Conservation (phyloP, 2,113 vertebrate species). For the Barbus barbus region DNA sequence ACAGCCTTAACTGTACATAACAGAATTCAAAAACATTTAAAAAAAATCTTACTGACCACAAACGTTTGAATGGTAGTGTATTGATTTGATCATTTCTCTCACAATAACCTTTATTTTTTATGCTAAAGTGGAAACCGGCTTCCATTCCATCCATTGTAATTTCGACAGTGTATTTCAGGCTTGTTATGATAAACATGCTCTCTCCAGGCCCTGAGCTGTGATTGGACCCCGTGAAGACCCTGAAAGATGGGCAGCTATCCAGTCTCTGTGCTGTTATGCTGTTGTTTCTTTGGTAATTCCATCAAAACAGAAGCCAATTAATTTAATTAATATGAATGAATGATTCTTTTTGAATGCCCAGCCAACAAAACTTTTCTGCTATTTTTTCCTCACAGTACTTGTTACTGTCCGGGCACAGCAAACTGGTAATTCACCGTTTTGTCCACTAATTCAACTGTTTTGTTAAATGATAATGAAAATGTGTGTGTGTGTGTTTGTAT, state of each 20-base stretch:
- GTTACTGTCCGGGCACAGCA: constrained; percentile 64
- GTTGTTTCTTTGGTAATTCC: constrained; percentile 78
- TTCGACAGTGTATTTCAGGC: not conserved
- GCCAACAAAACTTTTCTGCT: constrained; percentile 65
- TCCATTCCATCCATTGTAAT: not conserved
- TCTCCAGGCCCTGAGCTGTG: constrained; percentile 68
- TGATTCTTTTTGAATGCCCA: constrained; percentile 66
- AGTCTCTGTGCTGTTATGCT: constrained; percentile 75
- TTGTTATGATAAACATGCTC: constrained; percentile 55
- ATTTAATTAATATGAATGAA: constrained; percentile 64
- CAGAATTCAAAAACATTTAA: not conserved
- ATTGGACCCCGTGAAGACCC: constrained; percentile 58
- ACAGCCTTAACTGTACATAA: not conserved
- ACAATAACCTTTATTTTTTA: not conserved
- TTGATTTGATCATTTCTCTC: no score
- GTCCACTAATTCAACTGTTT: not conserved
- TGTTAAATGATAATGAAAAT: not conserved
- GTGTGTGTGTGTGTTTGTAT: not conserved
- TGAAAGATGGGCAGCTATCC: constrained; percentile 74
- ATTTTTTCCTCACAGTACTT: constrained; percentile 68
- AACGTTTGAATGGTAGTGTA: not conserved
- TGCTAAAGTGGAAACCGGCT: not conserved
- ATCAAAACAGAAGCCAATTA: constrained; percentile 70
- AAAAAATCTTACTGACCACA: not conserved
- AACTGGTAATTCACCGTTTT: constrained; percentile 64